phyloP scores from a whole-genome alignment of 2,888 invertebrate genomes.

The Abrostola tripartita region DNA sequence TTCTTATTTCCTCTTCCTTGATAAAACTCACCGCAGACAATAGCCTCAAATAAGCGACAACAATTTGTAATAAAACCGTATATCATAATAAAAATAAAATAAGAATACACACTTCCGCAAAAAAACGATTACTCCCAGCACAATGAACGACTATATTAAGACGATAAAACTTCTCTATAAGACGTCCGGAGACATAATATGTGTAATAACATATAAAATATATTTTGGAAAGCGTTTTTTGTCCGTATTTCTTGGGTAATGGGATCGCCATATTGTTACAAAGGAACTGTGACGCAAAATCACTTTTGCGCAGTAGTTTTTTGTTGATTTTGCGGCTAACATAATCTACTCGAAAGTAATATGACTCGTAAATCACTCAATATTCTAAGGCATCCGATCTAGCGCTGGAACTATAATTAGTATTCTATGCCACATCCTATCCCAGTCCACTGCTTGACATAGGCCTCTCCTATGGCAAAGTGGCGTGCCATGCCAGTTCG shows the following conservation, averaged over 20 bases:
- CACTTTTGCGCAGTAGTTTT: constrained; percentile 40
- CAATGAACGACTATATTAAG: constrained; percentile 56
- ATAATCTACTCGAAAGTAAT: constrained; percentile 1
- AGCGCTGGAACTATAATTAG: no score
- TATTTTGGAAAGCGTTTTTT: constrained; percentile 34
- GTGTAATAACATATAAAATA: constrained; percentile 56
- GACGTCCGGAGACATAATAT: constrained; percentile 44
- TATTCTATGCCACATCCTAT: no score
- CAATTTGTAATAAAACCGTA: constrained; percentile 50
- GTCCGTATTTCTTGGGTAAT: constrained; percentile 35
- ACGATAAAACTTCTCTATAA: constrained; percentile 50
- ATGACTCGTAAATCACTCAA: no score
- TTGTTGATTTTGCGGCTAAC: constrained; percentile 32
- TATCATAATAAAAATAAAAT: constrained; percentile 52
- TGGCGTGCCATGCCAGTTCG: no score
- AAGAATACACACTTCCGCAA: constrained; percentile 45
- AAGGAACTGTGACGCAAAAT: constrained; percentile 41
- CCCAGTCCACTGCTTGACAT: no score
- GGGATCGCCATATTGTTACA: constrained; percentile 33
- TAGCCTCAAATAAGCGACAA: constrained; percentile 38
- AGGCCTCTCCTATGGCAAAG: no score
- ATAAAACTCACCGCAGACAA: constrained; percentile 26
- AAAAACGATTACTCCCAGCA: constrained; percentile 49
- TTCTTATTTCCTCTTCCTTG: no score
- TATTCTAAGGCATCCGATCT: no score